A percentile compares a stretch with the other conserved stretches of the same genome.
These are phyloP conservation scores for Tanypteryx hageni DNA, from an alignment of 2,888 invertebrate species.

Conservation along the genomic window DNA sequence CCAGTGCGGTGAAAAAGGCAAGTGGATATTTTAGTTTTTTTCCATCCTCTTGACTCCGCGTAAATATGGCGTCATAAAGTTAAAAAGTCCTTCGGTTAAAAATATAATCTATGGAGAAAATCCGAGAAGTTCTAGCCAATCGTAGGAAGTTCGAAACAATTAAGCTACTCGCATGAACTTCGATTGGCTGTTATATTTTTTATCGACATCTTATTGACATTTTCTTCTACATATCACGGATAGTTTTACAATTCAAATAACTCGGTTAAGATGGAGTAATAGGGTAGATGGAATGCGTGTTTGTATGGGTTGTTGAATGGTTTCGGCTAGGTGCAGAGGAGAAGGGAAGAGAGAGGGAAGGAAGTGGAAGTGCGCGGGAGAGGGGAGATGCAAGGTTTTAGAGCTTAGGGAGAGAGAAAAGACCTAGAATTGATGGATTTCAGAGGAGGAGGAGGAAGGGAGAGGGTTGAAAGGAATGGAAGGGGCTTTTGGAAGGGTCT, in stretches of 20 bases:
- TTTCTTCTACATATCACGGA: too few relatives aligned
- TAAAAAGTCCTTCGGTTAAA: too few relatives aligned
- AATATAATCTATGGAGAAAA: too few relatives aligned
- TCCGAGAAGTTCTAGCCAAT: too few relatives aligned
- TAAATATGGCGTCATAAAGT: not conserved
- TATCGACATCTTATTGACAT: too few relatives aligned
- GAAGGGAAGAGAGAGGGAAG: not conserved
- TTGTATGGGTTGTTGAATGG: not conserved
- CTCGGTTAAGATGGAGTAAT: too few relatives aligned
- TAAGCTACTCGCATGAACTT: too few relatives aligned
- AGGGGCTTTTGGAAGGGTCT: not conserved
- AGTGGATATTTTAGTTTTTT: not conserved
- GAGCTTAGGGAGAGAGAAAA: conserved; percentile 31
- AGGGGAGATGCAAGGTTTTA: conserved; percentile 39
- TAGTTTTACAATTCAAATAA: too few relatives aligned
- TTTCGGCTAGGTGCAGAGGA: not conserved
- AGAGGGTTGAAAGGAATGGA: conserved; percentile 48
- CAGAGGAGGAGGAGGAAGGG: not conserved
- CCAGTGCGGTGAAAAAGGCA: conserved; percentile 32
- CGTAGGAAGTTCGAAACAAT: too few relatives aligned
- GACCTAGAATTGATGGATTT: conserved; percentile 60
- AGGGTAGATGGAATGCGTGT: too few relatives aligned
- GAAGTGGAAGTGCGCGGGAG: conserved; percentile 15
- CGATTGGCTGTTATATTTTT: too few relatives aligned
- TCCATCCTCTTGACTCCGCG: not conserved